Conservation (phyloP, 2,797 vertebrate species). For the Harpagifer antarcticus region DNA sequence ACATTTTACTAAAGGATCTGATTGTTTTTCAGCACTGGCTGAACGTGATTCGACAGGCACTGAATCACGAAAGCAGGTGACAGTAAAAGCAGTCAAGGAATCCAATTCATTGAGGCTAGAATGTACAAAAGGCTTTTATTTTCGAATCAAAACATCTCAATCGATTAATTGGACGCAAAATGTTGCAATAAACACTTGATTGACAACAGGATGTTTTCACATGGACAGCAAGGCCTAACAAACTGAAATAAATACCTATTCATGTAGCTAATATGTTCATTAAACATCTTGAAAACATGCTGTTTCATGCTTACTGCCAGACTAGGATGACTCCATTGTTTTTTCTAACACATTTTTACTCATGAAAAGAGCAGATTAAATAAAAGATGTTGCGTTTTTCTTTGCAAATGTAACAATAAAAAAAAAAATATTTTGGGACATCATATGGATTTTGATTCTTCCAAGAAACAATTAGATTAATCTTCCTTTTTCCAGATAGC, state of each 20-base stretch:
- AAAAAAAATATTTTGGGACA: slow-evolving; percentile 4
- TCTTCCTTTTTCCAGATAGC: slow-evolving; percentile 21
- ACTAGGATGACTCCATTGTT: not conserved
- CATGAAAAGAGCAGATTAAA: not conserved
- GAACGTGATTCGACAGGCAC: too few species aligned
- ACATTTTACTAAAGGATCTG: not conserved
- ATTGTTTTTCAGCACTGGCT: not conserved
- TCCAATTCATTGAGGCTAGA: slow-evolving; percentile 17
- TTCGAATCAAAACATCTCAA: slow-evolving; percentile 14
- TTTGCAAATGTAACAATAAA: slow-evolving; percentile 32
- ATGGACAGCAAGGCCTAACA: slow-evolving; percentile 17
- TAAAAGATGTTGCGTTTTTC: slow-evolving; percentile 1
- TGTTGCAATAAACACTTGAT: slow-evolving; percentile 17
- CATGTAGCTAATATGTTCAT: not conserved
- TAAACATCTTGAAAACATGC: slow-evolving; percentile 22
- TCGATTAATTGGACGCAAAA: slow-evolving; percentile 14
- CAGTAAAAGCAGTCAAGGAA: not conserved
- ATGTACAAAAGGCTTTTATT: slow-evolving; percentile 67
- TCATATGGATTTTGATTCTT: not conserved
- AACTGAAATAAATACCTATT: slow-evolving; percentile 20
- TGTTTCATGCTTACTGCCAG: not conserved
- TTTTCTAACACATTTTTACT: not conserved
- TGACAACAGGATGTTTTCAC: slow-evolving; percentile 10
- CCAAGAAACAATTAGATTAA: not conserved
- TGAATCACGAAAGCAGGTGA: not conserved